Evolutionary conservation across 2,888 invertebrate species (phyloP).

Genomic region (Leucophora obtusa): DNA sequence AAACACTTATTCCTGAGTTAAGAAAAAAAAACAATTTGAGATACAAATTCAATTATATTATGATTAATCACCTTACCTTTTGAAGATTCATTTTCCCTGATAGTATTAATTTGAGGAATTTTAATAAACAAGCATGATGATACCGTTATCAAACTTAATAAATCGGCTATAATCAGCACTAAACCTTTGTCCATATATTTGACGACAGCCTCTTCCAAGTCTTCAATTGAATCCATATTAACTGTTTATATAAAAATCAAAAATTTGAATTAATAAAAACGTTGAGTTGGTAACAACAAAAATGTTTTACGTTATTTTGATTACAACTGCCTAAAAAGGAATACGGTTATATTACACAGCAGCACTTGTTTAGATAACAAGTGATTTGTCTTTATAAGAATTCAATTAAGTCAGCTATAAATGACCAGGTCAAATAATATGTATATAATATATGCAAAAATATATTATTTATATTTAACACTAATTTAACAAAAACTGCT

Average conservation of each 20-base stretch:
- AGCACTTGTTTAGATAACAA: slow-evolving; percentile 24
- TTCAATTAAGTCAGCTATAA: slow-evolving; percentile 5
- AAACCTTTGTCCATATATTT: slow-evolving; percentile 74
- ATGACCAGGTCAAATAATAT: slow-evolving; percentile 13
- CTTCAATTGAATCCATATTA: slow-evolving; percentile 50
- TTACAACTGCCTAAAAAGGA: not conserved
- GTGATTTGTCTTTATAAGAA: slow-evolving; percentile 14
- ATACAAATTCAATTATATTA: not conserved
- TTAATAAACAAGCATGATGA: slow-evolving; percentile 87
- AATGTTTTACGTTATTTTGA: not conserved
- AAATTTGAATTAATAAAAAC: slow-evolving; percentile 22
- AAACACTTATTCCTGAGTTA: slow-evolving; percentile 75
- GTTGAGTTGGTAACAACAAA: slow-evolving; percentile 4
- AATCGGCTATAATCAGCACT: slow-evolving; percentile 79
- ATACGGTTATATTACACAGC: not conserved
- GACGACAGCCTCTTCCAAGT: slow-evolving; percentile 49
- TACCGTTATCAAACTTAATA: slow-evolving; percentile 87
- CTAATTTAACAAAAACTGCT: slow-evolving; percentile 2
- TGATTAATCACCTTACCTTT: slow-evolving; percentile 79
- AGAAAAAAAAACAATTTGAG: slow-evolving; percentile 4
- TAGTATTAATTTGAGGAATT: slow-evolving; percentile 88
- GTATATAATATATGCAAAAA: slow-evolving; percentile 17
- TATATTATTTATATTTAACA: slow-evolving; percentile 14
- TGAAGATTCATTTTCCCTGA: slow-evolving; percentile 83
- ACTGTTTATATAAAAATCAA: slow-evolving; percentile 7